phyloP scores from a whole-genome alignment of 2,797 vertebrate genomes.

The Tamandua tetradactyla region DNA sequence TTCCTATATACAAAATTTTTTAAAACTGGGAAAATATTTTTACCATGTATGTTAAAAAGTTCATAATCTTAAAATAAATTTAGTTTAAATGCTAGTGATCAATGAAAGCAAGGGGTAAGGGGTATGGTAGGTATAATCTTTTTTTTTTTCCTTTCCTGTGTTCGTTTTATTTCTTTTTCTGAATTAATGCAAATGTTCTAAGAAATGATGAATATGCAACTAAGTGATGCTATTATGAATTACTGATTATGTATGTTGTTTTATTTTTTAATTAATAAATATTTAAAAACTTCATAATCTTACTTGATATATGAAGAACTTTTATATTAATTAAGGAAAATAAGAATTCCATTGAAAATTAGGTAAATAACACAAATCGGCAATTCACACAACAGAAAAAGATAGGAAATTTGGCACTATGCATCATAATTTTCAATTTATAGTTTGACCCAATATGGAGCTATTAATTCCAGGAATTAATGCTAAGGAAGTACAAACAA shows the following conservation, averaged over 20 bases:
- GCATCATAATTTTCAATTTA: conserved; percentile 15
- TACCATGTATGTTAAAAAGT: not conserved
- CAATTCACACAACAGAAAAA: conserved; percentile 36
- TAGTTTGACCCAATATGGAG: conserved; percentile 14
- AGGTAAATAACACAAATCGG: conserved; percentile 36
- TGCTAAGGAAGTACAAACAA: not conserved
- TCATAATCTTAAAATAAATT: conserved; percentile 25
- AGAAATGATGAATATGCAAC: too few relatives aligned
- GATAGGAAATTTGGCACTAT: not conserved
- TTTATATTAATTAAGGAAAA: conserved; percentile 28
- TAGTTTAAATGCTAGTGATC: too few relatives aligned
- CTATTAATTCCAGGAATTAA: conserved; percentile 32
- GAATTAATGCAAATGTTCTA: too few relatives aligned
- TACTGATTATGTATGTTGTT: too few relatives aligned
- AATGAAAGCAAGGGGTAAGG: too few relatives aligned
- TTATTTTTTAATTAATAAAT: too few relatives aligned
- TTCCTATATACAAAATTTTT: not conserved
- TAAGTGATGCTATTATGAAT: too few relatives aligned
- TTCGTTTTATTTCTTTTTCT: too few relatives aligned
- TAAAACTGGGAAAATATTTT: conserved; percentile 28
- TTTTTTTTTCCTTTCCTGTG: too few relatives aligned
- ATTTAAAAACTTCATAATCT: conserved; percentile 5
- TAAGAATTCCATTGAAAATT: not conserved
- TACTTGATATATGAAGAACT: not conserved
- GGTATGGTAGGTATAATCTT: too few relatives aligned